Evolutionary conservation across 2,797 vertebrate genomes (phyloP).

Genomic region (Avahi laniger): DNA sequence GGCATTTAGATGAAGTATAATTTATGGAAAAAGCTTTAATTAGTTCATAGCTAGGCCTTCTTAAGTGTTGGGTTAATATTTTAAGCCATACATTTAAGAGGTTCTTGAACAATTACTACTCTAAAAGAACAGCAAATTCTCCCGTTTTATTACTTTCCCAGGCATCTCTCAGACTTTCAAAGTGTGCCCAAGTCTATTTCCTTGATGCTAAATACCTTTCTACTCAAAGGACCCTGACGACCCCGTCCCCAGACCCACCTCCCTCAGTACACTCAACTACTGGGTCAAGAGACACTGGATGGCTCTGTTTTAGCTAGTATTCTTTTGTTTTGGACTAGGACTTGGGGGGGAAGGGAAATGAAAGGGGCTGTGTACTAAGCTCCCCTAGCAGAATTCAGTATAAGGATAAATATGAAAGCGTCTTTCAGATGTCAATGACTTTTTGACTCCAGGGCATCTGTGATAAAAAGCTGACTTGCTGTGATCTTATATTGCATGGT

Average conservation of each 20-base stretch:
- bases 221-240: neutral
- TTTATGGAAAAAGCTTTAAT: constrained; percentile 70
- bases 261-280: neutral
- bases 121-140: constrained; percentile 30
- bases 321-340: neutral
- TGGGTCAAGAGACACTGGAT: neutral
- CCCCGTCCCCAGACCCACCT: no score
- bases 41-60: constrained; percentile 60
- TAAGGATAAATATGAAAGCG: constrained; percentile 54
- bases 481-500: constrained; percentile 15
- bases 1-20: constrained; percentile 44
- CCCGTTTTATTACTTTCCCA: constrained; percentile 7
- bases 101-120: constrained; percentile 55
- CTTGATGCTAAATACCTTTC: constrained; percentile 36
- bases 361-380: constrained; percentile 26
- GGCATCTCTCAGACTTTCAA: constrained; percentile 49
- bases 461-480: constrained; percentile 38
- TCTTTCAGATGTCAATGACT: constrained; percentile 22
- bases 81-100: constrained; percentile 62
- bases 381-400: constrained; percentile 33
- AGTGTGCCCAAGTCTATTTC: neutral
- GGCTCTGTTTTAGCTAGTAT: neutral
- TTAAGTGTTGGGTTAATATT: constrained; percentile 70
- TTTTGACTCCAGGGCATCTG: constrained; percentile 31
- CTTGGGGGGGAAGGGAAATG: neutral